Evolutionary conservation across 2,113 vertebrate genomes (phyloP), one percentile per base, ranked within the genome.

Genomic region (Datnioides undecimradiatus): DNA sequence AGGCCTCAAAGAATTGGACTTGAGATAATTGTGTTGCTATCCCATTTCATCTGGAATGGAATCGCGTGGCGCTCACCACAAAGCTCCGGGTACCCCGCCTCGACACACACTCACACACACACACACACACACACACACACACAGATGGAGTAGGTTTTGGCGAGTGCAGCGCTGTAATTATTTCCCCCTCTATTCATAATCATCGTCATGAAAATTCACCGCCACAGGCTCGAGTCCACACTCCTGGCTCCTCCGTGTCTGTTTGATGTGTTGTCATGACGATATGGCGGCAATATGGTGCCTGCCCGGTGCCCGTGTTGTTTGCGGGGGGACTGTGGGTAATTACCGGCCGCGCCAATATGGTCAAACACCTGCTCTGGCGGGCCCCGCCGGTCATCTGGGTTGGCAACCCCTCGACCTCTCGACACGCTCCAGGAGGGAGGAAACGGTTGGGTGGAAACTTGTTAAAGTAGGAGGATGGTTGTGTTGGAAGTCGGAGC

Each of bases 1-100:
- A 90, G 93, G 80, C 88, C 91, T 90, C 82, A 83, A 91, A 93
- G 93, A 93, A 93, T 93, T 91, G 90, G 89, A 91, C 93, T 93
- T 93, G 83, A 91, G 93, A 94, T 93, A 95, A 95, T 94, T 93
- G 92, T 94, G 92, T 94, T 93, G 91, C 92, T 91, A 89, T 93
- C 91, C 94, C 90, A 94, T 95, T 95, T 95, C 83, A 91, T 90
- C 91, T 92, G 90, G 93, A 94, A 93, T 92, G 90, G 91, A 92
- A 92, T 93, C 64, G 78, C 79, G 76, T 55, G 80, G 83, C 49
- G 43, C 68, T 76, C 62, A 45, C 82, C 86, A 80, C 86, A 80
- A 84, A 84, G 87, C 90, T 90, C 79, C 27, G 57, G 75, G 57
- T 83, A 65, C 70, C 69, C 76, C 33, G 33, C 76, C 40, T 54